phyloP scores from a whole-genome alignment of 2,797 vertebrate genomes.

The Gallinago solitaria region DNA sequence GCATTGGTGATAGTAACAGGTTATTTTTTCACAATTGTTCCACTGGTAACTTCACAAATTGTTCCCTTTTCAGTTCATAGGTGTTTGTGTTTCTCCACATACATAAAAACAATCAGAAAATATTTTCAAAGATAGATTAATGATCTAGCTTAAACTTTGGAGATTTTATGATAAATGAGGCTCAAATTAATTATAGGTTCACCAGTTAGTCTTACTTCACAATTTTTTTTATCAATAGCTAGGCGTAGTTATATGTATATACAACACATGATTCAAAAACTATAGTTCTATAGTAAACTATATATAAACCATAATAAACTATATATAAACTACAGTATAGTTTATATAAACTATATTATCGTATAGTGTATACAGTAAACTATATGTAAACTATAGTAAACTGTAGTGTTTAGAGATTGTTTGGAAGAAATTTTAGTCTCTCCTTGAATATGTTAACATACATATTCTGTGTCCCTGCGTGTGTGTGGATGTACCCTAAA shows the following conservation, averaged over 20 bases:
- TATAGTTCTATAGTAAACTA: not conserved
- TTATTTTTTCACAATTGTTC: not conserved
- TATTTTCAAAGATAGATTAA: not conserved
- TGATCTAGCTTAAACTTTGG: not conserved
- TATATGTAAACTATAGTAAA: not conserved
- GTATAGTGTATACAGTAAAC: not conserved
- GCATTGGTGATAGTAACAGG: not conserved
- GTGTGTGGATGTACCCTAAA: not conserved
- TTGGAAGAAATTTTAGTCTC: not conserved
- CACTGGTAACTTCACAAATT: not conserved
- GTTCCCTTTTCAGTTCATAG: not conserved
- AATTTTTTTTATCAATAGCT: not conserved
- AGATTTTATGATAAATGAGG: not conserved
- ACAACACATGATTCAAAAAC: not conserved
- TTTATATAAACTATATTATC: not conserved
- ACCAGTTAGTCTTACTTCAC: not conserved
- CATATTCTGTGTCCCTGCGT: too few species aligned
- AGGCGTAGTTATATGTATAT: not conserved
- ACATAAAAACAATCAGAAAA: not conserved
- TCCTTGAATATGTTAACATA: not conserved
- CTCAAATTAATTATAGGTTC: not conserved
- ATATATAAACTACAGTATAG: not conserved
- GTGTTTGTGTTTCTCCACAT: not conserved
- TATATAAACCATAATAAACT: not conserved
- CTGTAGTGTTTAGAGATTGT: not conserved